These are phyloP conservation scores for Metacarcinus magister DNA, from an alignment of 2,888 invertebrate genomes.

Conservation along the genomic window DNA sequence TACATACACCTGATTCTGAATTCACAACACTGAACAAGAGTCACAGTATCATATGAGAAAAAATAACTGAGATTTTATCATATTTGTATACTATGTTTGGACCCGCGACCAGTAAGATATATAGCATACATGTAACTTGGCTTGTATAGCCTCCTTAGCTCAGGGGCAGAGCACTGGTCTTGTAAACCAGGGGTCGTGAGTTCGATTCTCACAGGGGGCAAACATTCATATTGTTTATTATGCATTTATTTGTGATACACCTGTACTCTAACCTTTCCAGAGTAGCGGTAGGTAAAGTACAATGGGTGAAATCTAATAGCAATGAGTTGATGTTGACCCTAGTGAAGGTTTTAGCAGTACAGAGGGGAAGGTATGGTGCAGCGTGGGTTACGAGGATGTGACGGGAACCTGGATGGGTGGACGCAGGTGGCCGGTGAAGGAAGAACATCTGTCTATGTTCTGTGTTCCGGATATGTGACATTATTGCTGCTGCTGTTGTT, in stretches of 20 bases:
- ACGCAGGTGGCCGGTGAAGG: background rate
- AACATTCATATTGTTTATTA: background rate
- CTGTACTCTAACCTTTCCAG: background rate
- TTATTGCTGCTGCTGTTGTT: too few relatives aligned
- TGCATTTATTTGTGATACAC: background rate
- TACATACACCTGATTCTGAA: too few relatives aligned
- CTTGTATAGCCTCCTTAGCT: slow-evolving; percentile 81
- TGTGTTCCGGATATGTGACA: background rate
- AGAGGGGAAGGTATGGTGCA: background rate
- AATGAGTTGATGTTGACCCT: background rate
- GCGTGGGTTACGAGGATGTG: background rate
- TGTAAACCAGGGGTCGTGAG: slow-evolving; percentile 99
- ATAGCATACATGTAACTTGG: background rate
- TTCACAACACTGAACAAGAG: background rate
- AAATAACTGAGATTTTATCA: background rate
- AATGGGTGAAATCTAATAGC: background rate
- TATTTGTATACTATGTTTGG: background rate
- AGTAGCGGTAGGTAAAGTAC: background rate
- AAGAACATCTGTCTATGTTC: background rate
- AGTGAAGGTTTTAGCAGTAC: background rate
- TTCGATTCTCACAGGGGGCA: slow-evolving; percentile 99
- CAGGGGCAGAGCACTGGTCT: slow-evolving; percentile 83
- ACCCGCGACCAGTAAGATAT: background rate
- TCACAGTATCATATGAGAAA: background rate
- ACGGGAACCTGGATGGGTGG: background rate